Percentiles rank a stretch among this genome's conserved stretches.
Conservation (phyloP, 2,797 vertebrate genomes). For the Sebastes minor region DNA sequence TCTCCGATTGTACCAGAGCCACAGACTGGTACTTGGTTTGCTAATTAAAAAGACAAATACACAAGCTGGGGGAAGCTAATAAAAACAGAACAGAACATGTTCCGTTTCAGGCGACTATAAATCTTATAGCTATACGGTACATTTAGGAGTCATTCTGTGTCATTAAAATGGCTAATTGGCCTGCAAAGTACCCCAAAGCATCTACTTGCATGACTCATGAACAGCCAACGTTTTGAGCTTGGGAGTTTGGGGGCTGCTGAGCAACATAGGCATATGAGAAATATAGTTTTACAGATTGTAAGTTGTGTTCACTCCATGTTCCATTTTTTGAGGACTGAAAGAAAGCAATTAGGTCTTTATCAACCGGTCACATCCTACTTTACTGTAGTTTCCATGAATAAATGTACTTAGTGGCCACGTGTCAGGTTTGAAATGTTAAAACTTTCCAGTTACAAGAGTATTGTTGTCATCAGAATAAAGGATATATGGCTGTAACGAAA, state of each 20-base stretch:
- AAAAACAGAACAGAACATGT: constrained; percentile 10
- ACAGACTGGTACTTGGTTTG: not conserved
- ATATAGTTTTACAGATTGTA: constrained; percentile 14
- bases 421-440: constrained; percentile 23
- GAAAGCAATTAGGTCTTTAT: constrained; percentile 44
- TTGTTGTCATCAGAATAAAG: constrained; percentile 30
- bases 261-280: constrained; percentile 25
- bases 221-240: not conserved
- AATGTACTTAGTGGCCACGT: constrained; percentile 20
- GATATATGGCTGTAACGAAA: constrained; percentile 36
- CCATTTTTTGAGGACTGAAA: not conserved
- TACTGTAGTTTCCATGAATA: constrained; percentile 46
- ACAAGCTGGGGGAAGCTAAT: not conserved
- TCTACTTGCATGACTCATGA: not conserved
- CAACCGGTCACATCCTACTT: constrained; percentile 4
- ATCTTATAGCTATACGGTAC: not conserved
- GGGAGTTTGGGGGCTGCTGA: constrained; percentile 6
- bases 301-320: constrained; percentile 8
- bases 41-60: constrained; percentile 21
- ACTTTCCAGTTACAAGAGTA: constrained; percentile 27
- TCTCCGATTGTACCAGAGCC: not conserved
- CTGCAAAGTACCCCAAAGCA: constrained; percentile 14
- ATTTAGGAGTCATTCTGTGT: constrained; percentile 29
- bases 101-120: constrained; percentile 8
- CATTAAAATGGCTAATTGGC: constrained; percentile 48